phyloP scores from a whole-genome alignment of 2,797 vertebrate species.

The Cheirogaleus major region DNA sequence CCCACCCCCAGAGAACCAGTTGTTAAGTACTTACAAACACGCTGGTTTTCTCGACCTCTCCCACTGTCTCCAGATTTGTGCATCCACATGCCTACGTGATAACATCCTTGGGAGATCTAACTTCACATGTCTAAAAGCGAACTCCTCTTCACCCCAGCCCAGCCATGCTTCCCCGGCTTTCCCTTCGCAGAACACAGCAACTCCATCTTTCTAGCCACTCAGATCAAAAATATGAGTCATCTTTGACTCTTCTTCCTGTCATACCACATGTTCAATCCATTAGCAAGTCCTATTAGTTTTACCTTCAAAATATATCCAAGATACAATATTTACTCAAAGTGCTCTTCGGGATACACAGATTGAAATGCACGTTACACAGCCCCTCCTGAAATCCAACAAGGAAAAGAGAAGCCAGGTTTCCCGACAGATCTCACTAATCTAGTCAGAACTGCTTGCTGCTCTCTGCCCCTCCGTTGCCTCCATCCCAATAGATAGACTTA shows the following conservation, averaged over 20 bases:
- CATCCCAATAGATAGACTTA: neutral
- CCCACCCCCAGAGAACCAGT: neutral
- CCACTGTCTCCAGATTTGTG: neutral
- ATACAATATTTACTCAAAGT: neutral
- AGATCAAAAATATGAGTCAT: neutral
- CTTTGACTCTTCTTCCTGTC: neutral
- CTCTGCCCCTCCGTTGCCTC: neutral
- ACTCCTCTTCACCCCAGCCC: neutral
- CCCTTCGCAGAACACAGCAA: neutral
- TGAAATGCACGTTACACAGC: neutral
- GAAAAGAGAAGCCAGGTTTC: neutral
- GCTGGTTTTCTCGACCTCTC: neutral
- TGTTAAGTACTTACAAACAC: neutral
- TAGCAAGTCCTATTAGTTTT: conserved; percentile 9
- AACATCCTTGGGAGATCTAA: neutral
- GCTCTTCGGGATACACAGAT: neutral
- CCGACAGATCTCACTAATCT: neutral
- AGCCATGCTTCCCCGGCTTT: neutral
- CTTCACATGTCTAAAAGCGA: neutral
- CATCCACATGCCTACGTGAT: neutral
- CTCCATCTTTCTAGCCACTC: neutral
- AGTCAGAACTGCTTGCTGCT: neutral
- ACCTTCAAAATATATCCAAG: neutral
- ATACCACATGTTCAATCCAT: neutral
- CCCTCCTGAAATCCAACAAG: neutral